Base-by-base conservation (phyloP, 2,888 invertebrate genomes). In the Blomia tropicalis region DNA sequence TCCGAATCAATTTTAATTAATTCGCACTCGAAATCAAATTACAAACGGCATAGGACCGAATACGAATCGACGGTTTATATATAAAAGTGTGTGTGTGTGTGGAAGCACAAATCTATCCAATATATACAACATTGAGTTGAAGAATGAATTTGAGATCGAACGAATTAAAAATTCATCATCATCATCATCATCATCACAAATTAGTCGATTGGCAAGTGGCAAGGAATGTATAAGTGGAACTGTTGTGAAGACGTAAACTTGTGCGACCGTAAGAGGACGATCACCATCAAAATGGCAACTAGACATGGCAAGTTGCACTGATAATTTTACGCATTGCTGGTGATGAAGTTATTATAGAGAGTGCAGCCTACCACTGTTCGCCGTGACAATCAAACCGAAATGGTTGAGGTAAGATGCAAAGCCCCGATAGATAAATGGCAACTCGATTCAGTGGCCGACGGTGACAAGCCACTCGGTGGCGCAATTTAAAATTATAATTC, bases 261-360 rank as follows among this genome's bases (percentile, higher is more conserved):
- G n/a, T n/a, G n/a, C n/a, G n/a, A n/a, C n/a, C n/a, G n/a, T n/a
- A n/a, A n/a, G n/a, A n/a, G n/a, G n/a, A n/a, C n/a, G n/a, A n/a
- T n/a, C 41, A 41, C 41, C 41, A n/a, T 14, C 41, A 41, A 14
- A 17, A n/a, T n/a, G n/a, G 41, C 41, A n/a, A 14, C 14, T n/a
- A 41, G 41, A 17, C 27, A n/a, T 11, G 51, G n/a, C 51, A 47
- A 25, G 22, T 2, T 3, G 29, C 11, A 56, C 56, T 29, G 29
- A 56, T 56, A 56, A 56, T 56, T 56, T 56, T 56, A 56, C 56
- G 56, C 56, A 56, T 56, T 56, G 56, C 3, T 56, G 56, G 29
- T 56, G 56, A 56, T 56, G 29, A 56, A 56, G 56, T 56, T 56
- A 56, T 56, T 56, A 56, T 22, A 56, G 56, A 56, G 25, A n/a